phyloP scores from a whole-genome alignment of 1,140 invertebrate genomes.

The Pinna nobilis region DNA sequence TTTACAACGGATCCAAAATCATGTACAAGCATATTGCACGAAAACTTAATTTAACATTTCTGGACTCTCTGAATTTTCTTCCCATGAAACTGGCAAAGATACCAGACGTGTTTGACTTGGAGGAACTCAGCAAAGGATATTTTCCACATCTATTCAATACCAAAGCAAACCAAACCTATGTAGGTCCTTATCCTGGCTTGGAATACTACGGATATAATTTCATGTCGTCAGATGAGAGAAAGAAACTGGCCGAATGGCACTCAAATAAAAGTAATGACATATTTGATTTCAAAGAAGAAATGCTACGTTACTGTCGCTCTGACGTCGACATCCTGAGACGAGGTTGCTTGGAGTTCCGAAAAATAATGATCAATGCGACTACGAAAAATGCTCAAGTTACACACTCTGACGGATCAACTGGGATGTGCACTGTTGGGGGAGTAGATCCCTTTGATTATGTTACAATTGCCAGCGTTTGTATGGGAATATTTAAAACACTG shows the following conservation, averaged over 20 bases:
- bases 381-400: neutral
- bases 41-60: conserved; percentile 16
- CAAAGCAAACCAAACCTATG: conserved; percentile 23
- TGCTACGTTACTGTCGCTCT: conserved; percentile 13
- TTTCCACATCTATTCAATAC: conserved; percentile 43
- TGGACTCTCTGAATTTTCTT: conserved; percentile 32
- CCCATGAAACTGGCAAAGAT: conserved; percentile 27
- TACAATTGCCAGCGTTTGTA: conserved; percentile 32
- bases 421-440: neutral
- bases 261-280: neutral
- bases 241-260: conserved; percentile 35
- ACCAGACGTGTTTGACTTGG: conserved; percentile 27
- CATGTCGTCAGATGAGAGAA: conserved; percentile 14
- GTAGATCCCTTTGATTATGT: conserved; percentile 36
- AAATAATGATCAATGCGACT: conserved; percentile 30
- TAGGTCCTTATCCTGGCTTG: conserved; percentile 19
- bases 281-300: conserved; percentile 32
- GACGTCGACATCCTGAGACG: conserved; percentile 38
- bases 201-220: conserved; percentile 21
- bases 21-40: conserved; percentile 22
- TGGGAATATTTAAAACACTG: conserved; percentile 3
- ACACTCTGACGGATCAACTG: conserved; percentile 16
- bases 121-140: conserved; percentile 37
- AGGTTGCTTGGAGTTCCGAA: conserved; percentile 25
- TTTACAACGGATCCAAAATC: conserved; percentile 29